A percentile compares a stretch with the other conserved stretches of the same genome.
These are phyloP conservation scores for Aleiodes testaceus DNA, from an alignment of 2,888 invertebrate species.

Conservation along the genomic window DNA sequence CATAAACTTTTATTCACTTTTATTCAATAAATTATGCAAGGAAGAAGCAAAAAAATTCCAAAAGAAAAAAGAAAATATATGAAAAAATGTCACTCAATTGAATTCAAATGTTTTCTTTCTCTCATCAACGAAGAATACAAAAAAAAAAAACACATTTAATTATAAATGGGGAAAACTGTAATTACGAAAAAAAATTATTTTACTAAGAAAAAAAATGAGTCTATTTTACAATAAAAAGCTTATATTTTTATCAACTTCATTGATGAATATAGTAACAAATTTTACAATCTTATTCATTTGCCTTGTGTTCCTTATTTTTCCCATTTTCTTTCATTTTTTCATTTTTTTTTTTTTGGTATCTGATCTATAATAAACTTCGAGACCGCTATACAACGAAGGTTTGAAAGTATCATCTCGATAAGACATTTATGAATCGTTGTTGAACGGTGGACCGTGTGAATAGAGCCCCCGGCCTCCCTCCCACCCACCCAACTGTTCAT, in stretches of 20 bases:
- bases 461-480: conserved; percentile 37
- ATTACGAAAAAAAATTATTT: conserved; percentile 13
- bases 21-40: conserved; percentile 33
- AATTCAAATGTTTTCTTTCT: background rate
- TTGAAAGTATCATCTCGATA: conserved; percentile 47
- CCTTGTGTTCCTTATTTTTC: conserved; percentile 32
- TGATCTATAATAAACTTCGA: conserved; percentile 49
- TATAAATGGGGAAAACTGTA: background rate
- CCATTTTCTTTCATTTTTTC: conserved; percentile 35
- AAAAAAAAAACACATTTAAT: background rate
- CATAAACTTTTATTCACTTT: conserved; percentile 2
- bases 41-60: conserved; percentile 28
- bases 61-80: conserved; percentile 28
- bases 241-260: conserved; percentile 50
- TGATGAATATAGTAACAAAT: conserved; percentile 52
- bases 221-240: conserved; percentile 51
- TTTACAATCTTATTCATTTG: conserved; percentile 45
- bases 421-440: conserved; percentile 43
- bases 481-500: conserved; percentile 10
- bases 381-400: conserved; percentile 47
- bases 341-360: conserved; percentile 51
- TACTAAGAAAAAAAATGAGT: conserved; percentile 43
- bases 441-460: conserved; percentile 46
- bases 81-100: conserved; percentile 28
- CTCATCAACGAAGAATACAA: background rate